Evolutionary conservation across 2,888 invertebrate species (phyloP).

Genomic region (Nemurella pictetii): DNA sequence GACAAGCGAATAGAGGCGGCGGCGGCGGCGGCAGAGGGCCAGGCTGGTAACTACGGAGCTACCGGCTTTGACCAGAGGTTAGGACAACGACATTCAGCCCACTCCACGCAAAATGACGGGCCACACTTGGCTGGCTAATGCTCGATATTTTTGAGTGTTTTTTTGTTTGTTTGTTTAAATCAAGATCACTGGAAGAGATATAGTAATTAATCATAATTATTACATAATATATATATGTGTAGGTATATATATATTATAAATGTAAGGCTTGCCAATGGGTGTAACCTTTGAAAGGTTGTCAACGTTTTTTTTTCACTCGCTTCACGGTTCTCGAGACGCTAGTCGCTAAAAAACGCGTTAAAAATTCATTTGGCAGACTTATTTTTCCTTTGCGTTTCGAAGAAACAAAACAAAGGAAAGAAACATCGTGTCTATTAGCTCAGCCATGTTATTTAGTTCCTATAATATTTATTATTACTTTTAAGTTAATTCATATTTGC

Average conservation of each 20-base stretch:
- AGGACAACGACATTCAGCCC: background rate
- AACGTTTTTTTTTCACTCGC: background rate
- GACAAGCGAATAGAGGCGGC: background rate
- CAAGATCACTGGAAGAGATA: conserved; percentile 44
- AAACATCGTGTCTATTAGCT: background rate
- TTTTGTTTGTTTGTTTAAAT: background rate
- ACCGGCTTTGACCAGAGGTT: background rate
- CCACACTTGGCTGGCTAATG: background rate
- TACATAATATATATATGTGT: background rate
- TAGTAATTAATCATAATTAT: conserved; percentile 26
- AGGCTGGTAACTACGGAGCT: conserved; percentile 6
- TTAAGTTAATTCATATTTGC: conserved; percentile 8
- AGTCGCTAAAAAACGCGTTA: conserved; percentile 23
- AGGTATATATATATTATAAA: conserved; percentile 5
- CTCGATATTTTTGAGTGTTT: background rate
- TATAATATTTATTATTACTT: conserved; percentile 39
- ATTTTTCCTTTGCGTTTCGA: background rate
- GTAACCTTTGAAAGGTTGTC: background rate
- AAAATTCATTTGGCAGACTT: conserved; percentile 43
- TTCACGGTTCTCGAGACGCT: background rate
- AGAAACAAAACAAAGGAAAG: background rate
- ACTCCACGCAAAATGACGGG: background rate
- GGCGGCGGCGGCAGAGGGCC: background rate
- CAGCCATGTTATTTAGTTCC: background rate
- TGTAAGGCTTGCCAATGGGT: conserved; percentile 1